A percentile compares a stretch with the other conserved stretches of the same genome.
phyloP scores from a whole-genome alignment of 2,113 vertebrate genomes.

The Alouatta palliata region DNA sequence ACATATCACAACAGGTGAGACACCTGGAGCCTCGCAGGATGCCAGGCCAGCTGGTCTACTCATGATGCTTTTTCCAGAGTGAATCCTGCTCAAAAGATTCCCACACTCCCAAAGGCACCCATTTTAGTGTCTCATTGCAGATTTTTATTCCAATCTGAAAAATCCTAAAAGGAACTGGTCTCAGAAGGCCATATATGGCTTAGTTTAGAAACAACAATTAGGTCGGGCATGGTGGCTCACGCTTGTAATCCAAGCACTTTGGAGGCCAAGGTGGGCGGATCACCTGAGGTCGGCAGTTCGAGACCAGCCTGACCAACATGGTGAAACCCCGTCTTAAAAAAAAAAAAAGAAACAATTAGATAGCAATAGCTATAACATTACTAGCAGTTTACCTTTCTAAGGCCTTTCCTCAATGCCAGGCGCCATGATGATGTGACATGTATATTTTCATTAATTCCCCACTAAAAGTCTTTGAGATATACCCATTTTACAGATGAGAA shows the following conservation, averaged over 20 bases:
- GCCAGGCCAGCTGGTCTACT: neutral
- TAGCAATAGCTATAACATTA: neutral
- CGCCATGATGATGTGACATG: neutral
- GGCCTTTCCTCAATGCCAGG: neutral
- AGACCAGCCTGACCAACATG: too few relatives aligned
- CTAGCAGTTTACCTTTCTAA: neutral
- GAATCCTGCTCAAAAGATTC: neutral
- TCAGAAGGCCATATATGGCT: neutral
- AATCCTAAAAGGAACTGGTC: neutral
- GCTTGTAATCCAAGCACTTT: too few relatives aligned
- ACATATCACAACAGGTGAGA: accelerated
- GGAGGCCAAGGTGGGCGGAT: too few relatives aligned
- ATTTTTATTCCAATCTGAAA: neutral
- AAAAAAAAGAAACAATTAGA: too few relatives aligned
- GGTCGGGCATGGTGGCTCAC: too few relatives aligned
- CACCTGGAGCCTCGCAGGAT: neutral
- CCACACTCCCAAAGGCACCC: neutral
- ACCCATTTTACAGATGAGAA: slow-evolving; percentile 8
- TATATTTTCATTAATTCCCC: neutral
- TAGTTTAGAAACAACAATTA: neutral
- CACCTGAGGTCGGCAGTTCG: too few relatives aligned
- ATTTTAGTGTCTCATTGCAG: neutral
- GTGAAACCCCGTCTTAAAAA: too few relatives aligned
- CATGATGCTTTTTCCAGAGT: neutral
- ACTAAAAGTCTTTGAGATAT: neutral